Evolutionary conservation across 2,888 invertebrate species (phyloP).

Genomic region (Merodon equestris): DNA sequence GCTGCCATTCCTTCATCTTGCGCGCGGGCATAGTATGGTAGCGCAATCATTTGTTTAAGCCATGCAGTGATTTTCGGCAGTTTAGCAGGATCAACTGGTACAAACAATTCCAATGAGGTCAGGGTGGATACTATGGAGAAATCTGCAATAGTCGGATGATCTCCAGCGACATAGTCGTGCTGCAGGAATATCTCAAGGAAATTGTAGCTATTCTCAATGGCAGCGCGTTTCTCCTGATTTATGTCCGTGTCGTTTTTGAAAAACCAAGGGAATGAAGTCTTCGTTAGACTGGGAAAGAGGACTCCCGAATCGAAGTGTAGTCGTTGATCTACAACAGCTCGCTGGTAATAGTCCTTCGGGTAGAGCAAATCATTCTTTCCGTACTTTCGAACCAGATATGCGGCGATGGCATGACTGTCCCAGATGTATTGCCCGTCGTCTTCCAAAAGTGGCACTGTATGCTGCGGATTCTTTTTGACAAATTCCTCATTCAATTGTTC

Average conservation of each 20-base stretch:
- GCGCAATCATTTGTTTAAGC: constrained; percentile 71
- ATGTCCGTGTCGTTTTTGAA: constrained; percentile 70
- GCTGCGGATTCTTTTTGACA: constrained; percentile 74
- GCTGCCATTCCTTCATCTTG: constrained; percentile 72
- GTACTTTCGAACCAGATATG: constrained; percentile 72
- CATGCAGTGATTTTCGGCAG: constrained; percentile 72
- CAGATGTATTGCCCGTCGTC: constrained; percentile 70
- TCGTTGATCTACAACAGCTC: constrained; percentile 73
- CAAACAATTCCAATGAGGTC: constrained; percentile 6
- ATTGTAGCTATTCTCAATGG: constrained; percentile 69
- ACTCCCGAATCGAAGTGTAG: constrained; percentile 73
- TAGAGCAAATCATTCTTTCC: constrained; percentile 72
- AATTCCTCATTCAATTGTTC: constrained; percentile 71
- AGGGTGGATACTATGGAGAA: constrained; percentile 72
- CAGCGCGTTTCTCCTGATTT: constrained; percentile 67
- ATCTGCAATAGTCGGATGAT: constrained; percentile 73
- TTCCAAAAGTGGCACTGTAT: constrained; percentile 70
- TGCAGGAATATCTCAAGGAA: constrained; percentile 71
- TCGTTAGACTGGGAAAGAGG: constrained; percentile 65
- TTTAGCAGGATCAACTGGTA: constrained; percentile 20
- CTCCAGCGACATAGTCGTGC: constrained; percentile 72
- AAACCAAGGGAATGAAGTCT: constrained; percentile 57
- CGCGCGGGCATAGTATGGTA: constrained; percentile 72
- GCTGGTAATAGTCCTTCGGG: constrained; percentile 72
- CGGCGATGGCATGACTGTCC: constrained; percentile 73